Conservation (phyloP, 2,888 invertebrate species). For the Caenorhabditis sulstoni region DNA sequence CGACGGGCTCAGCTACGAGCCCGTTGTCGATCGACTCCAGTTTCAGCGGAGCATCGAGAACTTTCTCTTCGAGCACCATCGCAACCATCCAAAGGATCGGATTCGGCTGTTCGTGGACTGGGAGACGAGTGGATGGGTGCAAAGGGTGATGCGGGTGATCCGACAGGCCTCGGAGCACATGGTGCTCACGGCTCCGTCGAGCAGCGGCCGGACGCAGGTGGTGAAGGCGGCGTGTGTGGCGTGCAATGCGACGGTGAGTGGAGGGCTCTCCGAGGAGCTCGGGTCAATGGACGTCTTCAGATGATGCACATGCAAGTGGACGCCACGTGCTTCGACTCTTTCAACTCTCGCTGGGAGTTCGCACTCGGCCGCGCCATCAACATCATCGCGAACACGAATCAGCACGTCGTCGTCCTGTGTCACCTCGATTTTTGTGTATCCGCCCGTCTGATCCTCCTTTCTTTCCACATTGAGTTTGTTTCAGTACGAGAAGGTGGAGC, state of each 20-base stretch:
- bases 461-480: constrained; percentile 10
- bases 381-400: constrained; percentile 67
- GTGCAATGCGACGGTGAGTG: constrained; percentile 53
- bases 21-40: constrained; percentile 63
- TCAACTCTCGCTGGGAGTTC: constrained; percentile 57
- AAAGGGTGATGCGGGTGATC: constrained; percentile 68
- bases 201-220: constrained; percentile 61
- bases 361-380: constrained; percentile 61
- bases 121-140: constrained; percentile 66
- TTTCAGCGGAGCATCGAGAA: constrained; percentile 73
- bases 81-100: constrained; percentile 68
- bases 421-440: constrained; percentile 73
- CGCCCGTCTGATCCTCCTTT: constrained; percentile 17
- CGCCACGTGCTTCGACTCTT: constrained; percentile 55
- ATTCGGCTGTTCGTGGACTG: constrained; percentile 70
- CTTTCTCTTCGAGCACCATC: constrained; percentile 72
- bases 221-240: constrained; percentile 64
- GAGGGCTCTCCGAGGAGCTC: too few species aligned
- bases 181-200: constrained; percentile 58
- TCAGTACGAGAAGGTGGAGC: constrained; percentile 69
- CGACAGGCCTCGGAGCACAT: constrained; percentile 73
- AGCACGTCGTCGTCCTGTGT: constrained; percentile 69
- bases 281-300: constrained; percentile 17
- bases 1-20: constrained; percentile 72
- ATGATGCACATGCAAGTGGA: constrained; percentile 62